Conservation (phyloP, 2,113 vertebrate species). For the Zapus hudsonius region DNA sequence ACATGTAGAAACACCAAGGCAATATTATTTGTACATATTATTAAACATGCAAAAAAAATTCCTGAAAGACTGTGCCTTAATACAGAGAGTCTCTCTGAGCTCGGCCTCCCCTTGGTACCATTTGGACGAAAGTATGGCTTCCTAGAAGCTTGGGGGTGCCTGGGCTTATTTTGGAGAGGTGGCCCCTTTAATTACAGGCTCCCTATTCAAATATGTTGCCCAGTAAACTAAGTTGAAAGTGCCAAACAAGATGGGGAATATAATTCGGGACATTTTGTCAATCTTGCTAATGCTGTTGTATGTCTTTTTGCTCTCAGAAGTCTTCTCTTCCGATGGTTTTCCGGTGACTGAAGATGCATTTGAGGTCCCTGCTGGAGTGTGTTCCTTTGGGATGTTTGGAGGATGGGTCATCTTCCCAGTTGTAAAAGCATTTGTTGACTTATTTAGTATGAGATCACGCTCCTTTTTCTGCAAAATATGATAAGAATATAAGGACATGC, state of each 20-base stretch:
- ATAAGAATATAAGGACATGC: slow-evolving; percentile 52
- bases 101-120: slow-evolving; percentile 84
- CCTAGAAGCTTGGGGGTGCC: slow-evolving; percentile 74
- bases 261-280: slow-evolving; percentile 98
- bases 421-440: slow-evolving; percentile 91
- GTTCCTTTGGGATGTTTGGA: slow-evolving; percentile 94
- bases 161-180: slow-evolving; percentile 87
- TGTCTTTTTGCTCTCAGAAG: slow-evolving; percentile 95
- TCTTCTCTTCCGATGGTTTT: slow-evolving; percentile 91
- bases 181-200: slow-evolving; percentile 94
- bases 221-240: slow-evolving; percentile 99
- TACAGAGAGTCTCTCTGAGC: slow-evolving; percentile 83
- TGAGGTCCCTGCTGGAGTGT: slow-evolving; percentile 90
- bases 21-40: slow-evolving; percentile 90
- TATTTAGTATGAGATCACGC: slow-evolving; percentile 91
- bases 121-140: slow-evolving; percentile 85
- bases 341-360: slow-evolving; percentile 89
- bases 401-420: slow-evolving; percentile 91
- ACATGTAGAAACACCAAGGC: slow-evolving; percentile 93
- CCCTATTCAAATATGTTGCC: slow-evolving; percentile 98
- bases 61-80: slow-evolving; percentile 85
- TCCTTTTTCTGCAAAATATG: slow-evolving; percentile 92
- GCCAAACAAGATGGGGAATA: slow-evolving; percentile 97
- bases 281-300: slow-evolving; percentile 99
- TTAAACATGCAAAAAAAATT: slow-evolving; percentile 93